A percentile compares a stretch with the other conserved stretches of the same genome.
phyloP scores from a whole-genome alignment of 2,113 vertebrate genomes.

The Hydrolagus affinis region DNA sequence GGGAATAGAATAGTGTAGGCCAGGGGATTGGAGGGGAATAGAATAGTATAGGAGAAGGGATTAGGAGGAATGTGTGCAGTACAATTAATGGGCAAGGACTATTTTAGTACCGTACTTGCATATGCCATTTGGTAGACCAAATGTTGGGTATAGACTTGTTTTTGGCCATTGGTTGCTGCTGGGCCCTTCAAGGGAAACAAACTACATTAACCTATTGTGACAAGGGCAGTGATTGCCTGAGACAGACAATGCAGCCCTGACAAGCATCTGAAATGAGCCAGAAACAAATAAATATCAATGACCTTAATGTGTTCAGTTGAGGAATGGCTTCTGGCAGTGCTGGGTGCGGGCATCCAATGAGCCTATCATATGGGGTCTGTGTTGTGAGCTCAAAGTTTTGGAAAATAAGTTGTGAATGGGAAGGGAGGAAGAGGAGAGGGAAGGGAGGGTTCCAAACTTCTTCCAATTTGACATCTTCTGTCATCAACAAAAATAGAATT shows the following conservation, averaged over 20 bases:
- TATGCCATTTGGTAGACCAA: background rate
- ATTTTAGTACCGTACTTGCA: too few species aligned
- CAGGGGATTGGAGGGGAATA: too few species aligned
- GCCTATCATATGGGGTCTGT: background rate
- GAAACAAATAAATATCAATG: conserved; percentile 28
- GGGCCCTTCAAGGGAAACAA: background rate
- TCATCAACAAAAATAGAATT: background rate
- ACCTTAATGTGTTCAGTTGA: conserved; percentile 9
- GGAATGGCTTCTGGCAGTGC: background rate
- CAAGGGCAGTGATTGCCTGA: conserved; percentile 1
- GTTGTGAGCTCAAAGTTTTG: background rate
- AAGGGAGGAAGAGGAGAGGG: background rate
- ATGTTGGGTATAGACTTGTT: background rate
- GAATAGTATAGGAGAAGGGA: too few species aligned
- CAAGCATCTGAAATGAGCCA: conserved; percentile 10
- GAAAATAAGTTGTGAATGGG: background rate
- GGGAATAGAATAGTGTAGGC: too few species aligned
- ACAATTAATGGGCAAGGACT: too few species aligned
- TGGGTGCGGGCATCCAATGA: background rate
- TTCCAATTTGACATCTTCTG: background rate
- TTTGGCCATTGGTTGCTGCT: background rate
- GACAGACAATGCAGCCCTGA: background rate
- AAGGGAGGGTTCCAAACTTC: background rate
- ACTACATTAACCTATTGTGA: background rate
- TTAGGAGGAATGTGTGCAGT: too few species aligned